Evolutionary conservation across 2,113 vertebrate species (phyloP).

Genomic region (Anthoscopus minutus): DNA sequence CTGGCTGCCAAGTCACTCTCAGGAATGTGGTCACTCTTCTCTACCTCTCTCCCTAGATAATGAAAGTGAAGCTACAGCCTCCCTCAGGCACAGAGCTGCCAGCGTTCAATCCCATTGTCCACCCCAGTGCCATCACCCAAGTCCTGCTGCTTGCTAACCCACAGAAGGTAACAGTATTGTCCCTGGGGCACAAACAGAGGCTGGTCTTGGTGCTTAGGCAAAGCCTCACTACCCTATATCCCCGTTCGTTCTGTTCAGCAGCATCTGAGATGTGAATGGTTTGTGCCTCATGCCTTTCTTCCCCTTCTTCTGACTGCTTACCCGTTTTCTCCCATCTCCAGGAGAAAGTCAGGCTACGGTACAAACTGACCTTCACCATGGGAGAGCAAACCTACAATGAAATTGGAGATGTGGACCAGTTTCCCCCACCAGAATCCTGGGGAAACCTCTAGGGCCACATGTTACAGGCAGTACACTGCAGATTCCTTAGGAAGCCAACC

Average conservation of each 20-base stretch:
- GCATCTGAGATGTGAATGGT: neutral
- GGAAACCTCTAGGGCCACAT: conserved; percentile 77
- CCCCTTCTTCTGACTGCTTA: neutral
- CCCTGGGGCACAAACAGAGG: neutral
- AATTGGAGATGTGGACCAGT: conserved; percentile 92
- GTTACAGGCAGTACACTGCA: neutral
- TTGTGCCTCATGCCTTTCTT: neutral
- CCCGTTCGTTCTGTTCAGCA: neutral
- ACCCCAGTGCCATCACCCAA: conserved; percentile 92
- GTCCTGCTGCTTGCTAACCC: conserved; percentile 93
- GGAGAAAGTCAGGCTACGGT: conserved; percentile 96
- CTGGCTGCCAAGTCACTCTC: neutral
- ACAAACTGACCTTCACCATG: conserved; percentile 90
- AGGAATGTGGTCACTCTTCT: neutral
- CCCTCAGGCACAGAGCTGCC: conserved; percentile 89
- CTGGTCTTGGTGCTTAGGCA: neutral
- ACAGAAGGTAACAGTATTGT: conserved; percentile 78
- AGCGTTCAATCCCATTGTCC: conserved; percentile 89
- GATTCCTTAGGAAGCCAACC: neutral
- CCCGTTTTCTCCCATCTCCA: conserved; percentile 40
- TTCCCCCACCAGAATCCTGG: conserved; percentile 90
- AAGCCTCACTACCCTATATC: neutral
- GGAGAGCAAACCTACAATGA: conserved; percentile 87
- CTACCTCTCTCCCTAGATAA: conserved; percentile 71
- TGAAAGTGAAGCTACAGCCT: conserved; percentile 96